Evolutionary conservation across 2,797 vertebrate genomes (phyloP), one percentile per base, ranked within the genome.

Genomic region (Alcedo atthis): DNA sequence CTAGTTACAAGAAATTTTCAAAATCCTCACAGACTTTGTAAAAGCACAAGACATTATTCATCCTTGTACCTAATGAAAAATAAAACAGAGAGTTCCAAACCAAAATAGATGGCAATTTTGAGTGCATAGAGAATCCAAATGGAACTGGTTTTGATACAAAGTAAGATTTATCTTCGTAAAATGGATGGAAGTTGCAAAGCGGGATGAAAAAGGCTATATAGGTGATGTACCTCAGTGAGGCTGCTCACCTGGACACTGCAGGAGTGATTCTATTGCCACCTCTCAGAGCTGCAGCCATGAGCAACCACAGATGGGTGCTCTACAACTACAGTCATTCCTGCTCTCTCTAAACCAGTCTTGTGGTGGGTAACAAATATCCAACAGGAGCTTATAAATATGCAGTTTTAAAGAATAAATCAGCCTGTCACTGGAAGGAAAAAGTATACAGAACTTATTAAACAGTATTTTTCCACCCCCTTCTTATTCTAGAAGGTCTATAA

Each of bases 401-500:
- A 73, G 30, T 37, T 83, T 82, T 57, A 0, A 67, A 79, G 79
- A 73, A 32, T 49, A 45, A 73, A 87, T 58, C 81, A 55, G 33
- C 71, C 66, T 67, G 61, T 61, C 68, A 69, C 18, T 30, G 55
- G 76, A 83, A 92, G 76, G 51, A 76, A 87, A 63, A 79, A 77
- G 40, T 54, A 64, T 48, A 79, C 22, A 32, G 42, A 84, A 88
- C 57, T 63, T 84, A 70, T 9, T 81, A 81, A 40, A 54, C 21
- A 33, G 35, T 70, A 35, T 81, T 96, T 91, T 93, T 61, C 70
- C 90, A 84, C 76, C 48, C 25, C 70, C 68, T 92, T 84, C 54
- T 80, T 83, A 49, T 62, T 89, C 82, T 91, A 59, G 55, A 62
- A 92, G 77, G 54, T 48, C 80, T 94, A 19, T 89, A 89, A 96